Evolutionary conservation across 23 tunicate species (phyloP).

Genomic region (Halocynthia roretzi): DNA sequence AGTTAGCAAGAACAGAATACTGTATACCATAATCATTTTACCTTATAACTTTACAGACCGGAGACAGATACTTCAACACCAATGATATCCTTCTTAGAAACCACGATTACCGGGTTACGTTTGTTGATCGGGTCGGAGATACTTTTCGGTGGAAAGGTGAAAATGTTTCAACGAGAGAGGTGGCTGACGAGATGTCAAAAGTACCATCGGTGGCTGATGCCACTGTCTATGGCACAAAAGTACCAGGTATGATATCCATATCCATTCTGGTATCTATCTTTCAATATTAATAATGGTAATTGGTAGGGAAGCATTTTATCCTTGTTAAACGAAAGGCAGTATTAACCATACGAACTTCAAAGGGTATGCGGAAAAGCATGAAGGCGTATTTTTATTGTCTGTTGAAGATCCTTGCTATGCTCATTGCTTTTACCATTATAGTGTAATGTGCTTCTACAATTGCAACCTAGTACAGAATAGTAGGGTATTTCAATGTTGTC

Average conservation of each 20-base stretch:
- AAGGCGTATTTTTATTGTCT: background rate
- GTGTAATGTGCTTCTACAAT: too few relatives aligned
- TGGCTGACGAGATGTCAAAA: conserved; percentile 58
- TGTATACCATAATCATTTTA: background rate
- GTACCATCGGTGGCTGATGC: conserved; percentile 54
- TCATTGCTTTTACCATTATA: too few relatives aligned
- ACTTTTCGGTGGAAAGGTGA: conserved; percentile 97
- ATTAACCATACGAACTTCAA: background rate
- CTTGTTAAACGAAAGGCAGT: too few relatives aligned
- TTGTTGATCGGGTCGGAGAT: conserved; percentile 89
- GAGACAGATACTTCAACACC: conserved; percentile 80
- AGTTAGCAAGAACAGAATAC: background rate
- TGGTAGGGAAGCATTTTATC: too few relatives aligned
- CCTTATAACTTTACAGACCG: conserved; percentile 27
- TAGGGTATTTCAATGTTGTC: too few relatives aligned
- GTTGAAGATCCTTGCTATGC: too few relatives aligned
- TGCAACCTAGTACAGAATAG: too few relatives aligned
- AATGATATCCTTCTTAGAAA: conserved; percentile 62
- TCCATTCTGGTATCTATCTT: too few relatives aligned
- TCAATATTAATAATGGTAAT: too few relatives aligned
- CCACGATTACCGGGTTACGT: conserved; percentile 37
- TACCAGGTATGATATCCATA: conserved; percentile 12
- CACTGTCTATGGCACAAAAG: conserved; percentile 62
- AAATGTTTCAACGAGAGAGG: conserved; percentile 90
- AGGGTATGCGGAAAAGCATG: background rate